A percentile compares a stretch with the other conserved stretches of the same genome.
These are phyloP conservation scores for Sebastes nivosus DNA, from an alignment of 2,797 vertebrate species.

Conservation along the genomic window DNA sequence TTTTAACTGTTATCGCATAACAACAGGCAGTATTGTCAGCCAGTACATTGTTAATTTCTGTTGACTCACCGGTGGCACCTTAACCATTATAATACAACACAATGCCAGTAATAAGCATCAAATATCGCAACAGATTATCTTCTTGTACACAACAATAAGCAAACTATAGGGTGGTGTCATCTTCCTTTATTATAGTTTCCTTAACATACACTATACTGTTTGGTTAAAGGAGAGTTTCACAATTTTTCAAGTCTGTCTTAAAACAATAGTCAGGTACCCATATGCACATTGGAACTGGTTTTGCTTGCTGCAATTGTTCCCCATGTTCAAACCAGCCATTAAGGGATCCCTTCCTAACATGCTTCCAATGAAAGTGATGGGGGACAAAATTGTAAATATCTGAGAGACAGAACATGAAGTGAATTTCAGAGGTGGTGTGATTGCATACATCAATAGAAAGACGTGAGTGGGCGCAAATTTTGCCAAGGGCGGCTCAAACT, in stretches of 20 bases:
- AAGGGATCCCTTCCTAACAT: neutral
- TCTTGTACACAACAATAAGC: neutral
- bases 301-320: neutral
- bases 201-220: neutral
- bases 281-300: neutral
- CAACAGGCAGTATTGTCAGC: slow-evolving; percentile 18
- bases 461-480: rapidly evolving
- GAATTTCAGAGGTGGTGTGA: neutral
- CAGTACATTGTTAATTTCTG: slow-evolving; percentile 7
- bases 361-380: neutral
- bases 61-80: neutral
- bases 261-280: neutral
- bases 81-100: neutral
- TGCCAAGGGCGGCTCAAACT: too few species aligned
- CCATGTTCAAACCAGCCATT: neutral
- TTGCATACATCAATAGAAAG: neutral
- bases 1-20: slow-evolving; percentile 30
- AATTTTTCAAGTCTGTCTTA: neutral
- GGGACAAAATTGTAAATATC: neutral
- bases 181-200: neutral
- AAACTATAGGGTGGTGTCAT: neutral
- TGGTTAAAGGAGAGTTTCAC: neutral
- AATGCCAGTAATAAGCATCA: neutral
- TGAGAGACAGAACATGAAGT: neutral
- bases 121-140: neutral